Evolutionary conservation across 2,888 invertebrate species (phyloP).

Genomic region (Pseudococcus viburni): DNA sequence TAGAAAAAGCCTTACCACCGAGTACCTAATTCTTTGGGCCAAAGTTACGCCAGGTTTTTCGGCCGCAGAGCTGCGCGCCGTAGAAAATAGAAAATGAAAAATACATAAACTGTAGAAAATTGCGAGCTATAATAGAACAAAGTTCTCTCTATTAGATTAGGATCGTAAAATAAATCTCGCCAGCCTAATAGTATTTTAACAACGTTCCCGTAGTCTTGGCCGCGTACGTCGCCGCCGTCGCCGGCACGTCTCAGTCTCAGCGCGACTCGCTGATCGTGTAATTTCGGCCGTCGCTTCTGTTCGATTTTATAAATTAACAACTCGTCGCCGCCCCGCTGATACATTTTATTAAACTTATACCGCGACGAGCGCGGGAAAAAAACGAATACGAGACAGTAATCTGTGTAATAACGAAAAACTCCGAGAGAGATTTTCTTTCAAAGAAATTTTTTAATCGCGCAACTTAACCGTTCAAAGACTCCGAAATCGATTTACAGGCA

Average conservation of each 20-base stretch:
- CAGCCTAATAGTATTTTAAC: constrained; percentile 33
- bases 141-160: constrained; percentile 27
- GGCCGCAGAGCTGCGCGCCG: background rate
- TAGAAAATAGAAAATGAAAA: constrained; percentile 33
- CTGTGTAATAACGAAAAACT: background rate
- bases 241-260: background rate
- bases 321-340: background rate
- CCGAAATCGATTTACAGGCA: background rate
- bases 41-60: background rate
- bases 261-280: background rate
- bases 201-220: background rate
- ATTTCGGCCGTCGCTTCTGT: background rate
- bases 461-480: constrained; percentile 15
- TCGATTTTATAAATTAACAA: constrained; percentile 18
- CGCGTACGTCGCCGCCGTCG: background rate
- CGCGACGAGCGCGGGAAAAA: background rate
- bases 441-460: background rate
- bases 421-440: background rate
- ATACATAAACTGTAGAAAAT: constrained; percentile 21
- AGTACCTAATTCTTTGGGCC: background rate
- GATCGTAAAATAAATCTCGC: constrained; percentile 36
- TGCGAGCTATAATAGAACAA: background rate
- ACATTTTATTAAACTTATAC: background rate
- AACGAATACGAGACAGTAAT: background rate
- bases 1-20: background rate